Base-by-base conservation (phyloP, 1,140 invertebrate species). In the Drosophila bocqueti region DNA sequence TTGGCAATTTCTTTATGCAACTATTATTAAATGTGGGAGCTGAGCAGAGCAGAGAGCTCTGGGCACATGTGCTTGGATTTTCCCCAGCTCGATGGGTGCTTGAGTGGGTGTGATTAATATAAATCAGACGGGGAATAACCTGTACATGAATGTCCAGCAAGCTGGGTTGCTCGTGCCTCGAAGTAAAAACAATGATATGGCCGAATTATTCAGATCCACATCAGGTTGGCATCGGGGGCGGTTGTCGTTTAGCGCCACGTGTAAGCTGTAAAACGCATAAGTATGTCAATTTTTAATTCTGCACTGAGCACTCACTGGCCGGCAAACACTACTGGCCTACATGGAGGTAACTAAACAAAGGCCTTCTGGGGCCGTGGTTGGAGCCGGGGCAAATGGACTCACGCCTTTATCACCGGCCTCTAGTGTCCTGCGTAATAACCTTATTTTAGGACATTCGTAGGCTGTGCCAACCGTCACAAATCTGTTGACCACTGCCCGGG, bases 281-380 rank as follows among this genome's bases (percentile, higher is more conserved):
- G 67, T 71, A 81, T 87, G 83, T 78, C 83, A 89, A 83, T 80
- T 89, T 89, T 83, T 81, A 86, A 69, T 73, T 74, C 80, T 66
- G 61, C 49, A 75, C 61, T 66, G 68, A 73, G 72, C 72, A 79
- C 68, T 82, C 68, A 76, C 54, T 40, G 8, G 79, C 81, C 78
- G 79, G 72, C 16, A 60, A 86, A 79, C 83, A 87, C 83, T 89
- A 89, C 72, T 87, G 77, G 86, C 83, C 84, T 77, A 68, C 55
- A 67, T 72, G 60, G 57, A 76, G 76, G 82, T 89, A 89, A 87
- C 83, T 87, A 87, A 87, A 87, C 83, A 89, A 83, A 87, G 71
- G 38, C n/a, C 63, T 63, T 61, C 71, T 67, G 59, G 71, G 69
- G 66, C 49, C 63, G 50, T 47, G 50, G 62, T 0, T 4, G 58